Percentiles rank a stretch among this genome's conserved stretches.
Conservation (phyloP, 2,888 invertebrate genomes). For the Boloria euphrosyne region DNA sequence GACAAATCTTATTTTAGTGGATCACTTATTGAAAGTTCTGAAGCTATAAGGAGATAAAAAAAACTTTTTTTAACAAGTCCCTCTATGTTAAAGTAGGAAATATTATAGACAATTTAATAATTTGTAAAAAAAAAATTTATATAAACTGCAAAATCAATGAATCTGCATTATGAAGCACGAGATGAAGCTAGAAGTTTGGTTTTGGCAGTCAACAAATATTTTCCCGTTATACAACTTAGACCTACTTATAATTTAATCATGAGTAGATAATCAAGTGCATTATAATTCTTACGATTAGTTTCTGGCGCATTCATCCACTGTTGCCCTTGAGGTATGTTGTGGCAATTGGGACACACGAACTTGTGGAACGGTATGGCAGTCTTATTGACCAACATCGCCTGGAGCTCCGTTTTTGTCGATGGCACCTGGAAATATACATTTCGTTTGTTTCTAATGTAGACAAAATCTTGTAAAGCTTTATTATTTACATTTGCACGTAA, state of each 20-base stretch:
- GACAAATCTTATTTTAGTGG: too few relatives aligned
- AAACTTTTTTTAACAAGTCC: too few relatives aligned
- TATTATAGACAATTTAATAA: too few relatives aligned
- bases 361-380: slow-evolving; percentile 96
- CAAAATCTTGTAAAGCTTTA: too few relatives aligned
- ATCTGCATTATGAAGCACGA: too few relatives aligned
- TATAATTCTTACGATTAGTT: slow-evolving; percentile 78
- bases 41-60: too few relatives aligned
- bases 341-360: slow-evolving; percentile 93
- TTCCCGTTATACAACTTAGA: neutral
- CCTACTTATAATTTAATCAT: neutral
- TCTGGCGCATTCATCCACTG: slow-evolving; percentile 91
- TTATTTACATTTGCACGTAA: too few relatives aligned
- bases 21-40: too few relatives aligned
- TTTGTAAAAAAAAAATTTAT: too few relatives aligned
- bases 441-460: neutral
- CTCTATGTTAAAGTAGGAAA: too few relatives aligned
- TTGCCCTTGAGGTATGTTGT: slow-evolving; percentile 91
- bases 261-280: neutral
- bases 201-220: neutral
- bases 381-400: slow-evolving; percentile 87
- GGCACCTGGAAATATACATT: slow-evolving; percentile 80
- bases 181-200: too few relatives aligned
- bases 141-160: too few relatives aligned
- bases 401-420: slow-evolving; percentile 87